Evolutionary conservation across 2,113 vertebrate genomes (phyloP), one percentile per base, ranked within the genome.

Genomic region (Lepisosteus osseus): DNA sequence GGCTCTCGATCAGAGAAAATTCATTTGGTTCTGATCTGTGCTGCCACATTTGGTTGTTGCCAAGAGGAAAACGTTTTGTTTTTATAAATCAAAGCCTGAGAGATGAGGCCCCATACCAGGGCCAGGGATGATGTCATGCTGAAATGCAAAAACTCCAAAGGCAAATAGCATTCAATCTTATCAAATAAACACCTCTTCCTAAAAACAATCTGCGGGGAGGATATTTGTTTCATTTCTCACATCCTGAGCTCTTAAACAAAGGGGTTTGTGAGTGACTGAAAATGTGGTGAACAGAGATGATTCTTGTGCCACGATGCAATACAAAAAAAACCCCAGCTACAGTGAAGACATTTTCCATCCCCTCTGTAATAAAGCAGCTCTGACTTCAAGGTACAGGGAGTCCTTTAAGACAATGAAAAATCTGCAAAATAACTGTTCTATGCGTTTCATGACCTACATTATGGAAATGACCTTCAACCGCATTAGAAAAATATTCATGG

Each of bases 1-100:
- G 78, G 80, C 76, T 68, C 29, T 11, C 66, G 75, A 82, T 79
- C 76, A 82, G 72, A 78, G 54, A 29, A 55, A n/a, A 29, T 67
- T 76, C 14, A 9, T 54, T 63, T 47, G 65, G 62, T 69, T 75
- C 9, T 72, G 56, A 65, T 68, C 44, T 15, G 68, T 59, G 71
- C 72, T 76, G 74, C 67, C 69, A 78, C 55, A 71, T 44, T 40
- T 54, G 54, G 71, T 65, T 62, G 73, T 70, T 72, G 76, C 64
- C 69, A 72, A 69, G 67, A 68, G 65, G 75, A 77, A 68, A 44
- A 70, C 9, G 44, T 69, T 74, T 77, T 72, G 62, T 71, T 73
- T 74, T 69, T 66, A 70, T 64, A 78, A 76, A 74, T 72, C 66
- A 67, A 73, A 76, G 15, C 64, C 17, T 71, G 69, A 44, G 55